These are phyloP conservation scores for Xylocopa sonorina DNA, from an alignment of 1,140 invertebrate genomes.

Conservation along the genomic window DNA sequence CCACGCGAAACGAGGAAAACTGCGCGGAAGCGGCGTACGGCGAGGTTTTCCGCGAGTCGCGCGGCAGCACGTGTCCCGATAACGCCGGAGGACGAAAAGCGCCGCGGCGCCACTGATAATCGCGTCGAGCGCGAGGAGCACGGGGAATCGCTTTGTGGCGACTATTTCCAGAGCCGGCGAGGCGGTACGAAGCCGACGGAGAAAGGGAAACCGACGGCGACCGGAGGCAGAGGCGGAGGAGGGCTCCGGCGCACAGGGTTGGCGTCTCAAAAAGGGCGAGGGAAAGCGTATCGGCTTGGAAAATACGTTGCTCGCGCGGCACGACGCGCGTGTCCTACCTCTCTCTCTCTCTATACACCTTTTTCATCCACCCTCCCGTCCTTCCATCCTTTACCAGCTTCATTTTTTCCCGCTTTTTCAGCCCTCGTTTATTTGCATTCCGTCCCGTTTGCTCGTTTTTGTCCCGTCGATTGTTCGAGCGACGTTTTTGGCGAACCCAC, in stretches of 20 bases:
- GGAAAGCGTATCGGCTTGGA: conserved; percentile 62
- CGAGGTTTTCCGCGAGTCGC: background rate
- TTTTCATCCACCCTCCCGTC: background rate
- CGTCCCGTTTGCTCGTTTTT: no score
- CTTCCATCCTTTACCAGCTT: background rate
- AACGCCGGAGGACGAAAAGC: conserved; percentile 4
- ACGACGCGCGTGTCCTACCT: background rate
- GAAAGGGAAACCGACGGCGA: conserved; percentile 48
- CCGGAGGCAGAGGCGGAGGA: conserved; percentile 7
- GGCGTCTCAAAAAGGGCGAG: conserved; percentile 51
- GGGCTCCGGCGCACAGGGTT: conserved; percentile 45
- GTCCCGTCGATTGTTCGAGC: no score
- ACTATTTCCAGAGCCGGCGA: conserved; percentile 62
- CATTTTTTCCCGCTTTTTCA: background rate
- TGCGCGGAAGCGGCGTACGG: background rate
- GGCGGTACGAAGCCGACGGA: conserved; percentile 31
- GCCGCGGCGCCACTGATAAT: conserved; percentile 36
- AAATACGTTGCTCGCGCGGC: conserved; percentile 57
- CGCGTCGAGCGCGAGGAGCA: conserved; percentile 46
- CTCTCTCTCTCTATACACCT: background rate
- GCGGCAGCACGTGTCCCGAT: conserved; percentile 37
- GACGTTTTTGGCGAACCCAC: no score
- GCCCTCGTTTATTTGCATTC: no score
- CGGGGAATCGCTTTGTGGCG: conserved; percentile 59
- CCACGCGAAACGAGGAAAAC: background rate